Base-by-base conservation (phyloP, 1,140 invertebrate species). In the Calosoma granatense region DNA sequence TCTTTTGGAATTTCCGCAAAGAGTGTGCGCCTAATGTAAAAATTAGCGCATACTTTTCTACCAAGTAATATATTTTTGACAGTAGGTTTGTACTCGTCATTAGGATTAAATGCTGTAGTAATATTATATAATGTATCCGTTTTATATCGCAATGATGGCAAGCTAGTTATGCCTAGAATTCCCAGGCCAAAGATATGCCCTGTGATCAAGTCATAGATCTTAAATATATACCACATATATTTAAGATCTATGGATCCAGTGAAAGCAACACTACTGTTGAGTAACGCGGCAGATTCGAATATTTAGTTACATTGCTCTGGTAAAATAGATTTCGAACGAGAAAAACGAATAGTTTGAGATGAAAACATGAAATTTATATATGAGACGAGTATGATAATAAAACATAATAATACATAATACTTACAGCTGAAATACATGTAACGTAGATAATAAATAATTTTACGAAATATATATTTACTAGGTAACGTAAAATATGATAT, bases 101-200 rank as follows among this genome's bases (percentile, higher is more conserved):
- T 58, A 55, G 53, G 52, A 58, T 58, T 58, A 55, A 54, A 58
- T 51, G 53, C 20, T 20, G 23, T 41, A 43, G 57, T 54, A 54
- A 47, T 58, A 55, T 58, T 53, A 53, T 54, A 53, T 51, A 58
- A 54, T 55, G 83, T 87, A 15, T 80, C 79, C 60, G 90, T 81
- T 72, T 84, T 86, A 3, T 77, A 79, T 65, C 80, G 79, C 59
- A 88, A 76, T 56, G 81, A 74, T n/a, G 79, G 80, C 55, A 88
- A 64, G 64, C 84, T 86, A 23, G 81, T 80, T 0, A 77, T n/a
- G n/a, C n/a, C n/a, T n/a, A n/a, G n/a, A n/a, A n/a, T n/a, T n/a
- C n/a, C n/a, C n/a, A n/a, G n/a, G n/a, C n/a, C n/a, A n/a, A n/a
- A n/a, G n/a, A n/a, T n/a, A n/a, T n/a, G n/a, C n/a, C n/a, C n/a